Evolutionary conservation across 2,888 invertebrate genomes (phyloP).

Genomic region (Andrena trimmerana): DNA sequence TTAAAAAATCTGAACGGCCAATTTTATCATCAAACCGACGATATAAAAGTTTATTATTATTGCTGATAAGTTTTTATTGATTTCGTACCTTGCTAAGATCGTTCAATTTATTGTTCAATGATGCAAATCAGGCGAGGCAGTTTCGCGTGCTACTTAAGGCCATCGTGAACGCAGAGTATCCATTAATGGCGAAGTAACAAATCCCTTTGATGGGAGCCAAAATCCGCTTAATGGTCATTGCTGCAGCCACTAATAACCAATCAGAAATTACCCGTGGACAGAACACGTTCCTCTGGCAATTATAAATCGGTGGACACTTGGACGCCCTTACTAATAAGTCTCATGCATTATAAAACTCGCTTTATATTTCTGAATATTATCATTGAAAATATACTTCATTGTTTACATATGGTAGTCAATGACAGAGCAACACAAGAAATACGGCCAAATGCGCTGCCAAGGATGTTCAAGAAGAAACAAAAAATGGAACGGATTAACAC

Average conservation of each 20-base stretch:
- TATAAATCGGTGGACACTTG: conserved; percentile 20
- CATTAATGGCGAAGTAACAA: conserved; percentile 43
- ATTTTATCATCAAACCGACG: too few species aligned
- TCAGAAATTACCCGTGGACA: conserved; percentile 15
- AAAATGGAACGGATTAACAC: too few species aligned
- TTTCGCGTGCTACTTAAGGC: conserved; percentile 32
- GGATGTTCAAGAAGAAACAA: too few species aligned
- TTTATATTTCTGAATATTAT: too few species aligned
- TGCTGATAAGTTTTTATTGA: too few species aligned
- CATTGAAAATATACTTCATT: too few species aligned
- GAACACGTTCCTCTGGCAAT: conserved; percentile 14
- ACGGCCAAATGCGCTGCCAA: too few species aligned
- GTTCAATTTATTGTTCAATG: conserved; percentile 26
- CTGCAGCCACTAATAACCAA: conserved; percentile 38
- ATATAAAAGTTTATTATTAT: too few species aligned
- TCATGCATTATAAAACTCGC: too few species aligned
- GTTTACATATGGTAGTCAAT: too few species aligned
- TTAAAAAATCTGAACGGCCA: too few species aligned
- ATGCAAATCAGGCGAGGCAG: conserved; percentile 28
- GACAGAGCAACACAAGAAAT: too few species aligned
- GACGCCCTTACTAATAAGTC: not conserved
- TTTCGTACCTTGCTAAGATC: not conserved
- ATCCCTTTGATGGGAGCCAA: conserved; percentile 47
- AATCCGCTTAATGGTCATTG: conserved; percentile 59
- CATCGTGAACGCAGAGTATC: conserved; percentile 1